Evolutionary conservation across 2,113 vertebrate genomes (phyloP).

Genomic region (Mohoua ochrocephala): DNA sequence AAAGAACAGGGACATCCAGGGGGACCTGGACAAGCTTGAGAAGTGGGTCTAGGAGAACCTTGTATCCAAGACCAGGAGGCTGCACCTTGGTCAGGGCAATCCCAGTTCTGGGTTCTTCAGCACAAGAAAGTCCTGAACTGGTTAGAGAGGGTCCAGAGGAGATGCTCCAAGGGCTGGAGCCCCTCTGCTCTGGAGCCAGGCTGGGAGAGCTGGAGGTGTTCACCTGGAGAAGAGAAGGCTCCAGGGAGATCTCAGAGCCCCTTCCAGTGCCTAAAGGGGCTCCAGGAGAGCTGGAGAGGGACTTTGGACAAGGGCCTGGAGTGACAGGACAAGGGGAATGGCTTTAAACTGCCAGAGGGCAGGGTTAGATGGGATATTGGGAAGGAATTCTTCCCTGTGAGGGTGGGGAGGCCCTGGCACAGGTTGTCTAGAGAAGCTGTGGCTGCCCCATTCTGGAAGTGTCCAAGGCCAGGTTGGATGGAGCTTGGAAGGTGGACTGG

Average conservation of each 20-base stretch:
- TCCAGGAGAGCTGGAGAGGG: not conserved
- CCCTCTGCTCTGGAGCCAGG: not conserved
- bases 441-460: not conserved
- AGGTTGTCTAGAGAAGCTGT: too few relatives aligned
- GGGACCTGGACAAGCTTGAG: not conserved
- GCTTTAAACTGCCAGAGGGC: accelerated
- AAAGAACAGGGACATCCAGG: not conserved
- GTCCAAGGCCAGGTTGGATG: accelerated
- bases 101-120: not conserved
- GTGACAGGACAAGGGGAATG: not conserved
- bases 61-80: too few relatives aligned
- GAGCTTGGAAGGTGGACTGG: not conserved
- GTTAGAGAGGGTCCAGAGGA: not conserved
- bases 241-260: not conserved
- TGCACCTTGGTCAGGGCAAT: not conserved
- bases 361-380: accelerated
- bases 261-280: accelerated
- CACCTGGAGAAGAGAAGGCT: not conserved
- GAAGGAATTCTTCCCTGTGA: accelerated
- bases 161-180: not conserved
- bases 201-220: not conserved
- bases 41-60: not conserved
- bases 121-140: not conserved
- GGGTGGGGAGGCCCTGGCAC: accelerated
- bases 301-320: not conserved